A percentile compares a stretch with the other conserved stretches of the same genome.
Conservation (phyloP, 2,888 invertebrate genomes). For the Luperina nickerlii region DNA sequence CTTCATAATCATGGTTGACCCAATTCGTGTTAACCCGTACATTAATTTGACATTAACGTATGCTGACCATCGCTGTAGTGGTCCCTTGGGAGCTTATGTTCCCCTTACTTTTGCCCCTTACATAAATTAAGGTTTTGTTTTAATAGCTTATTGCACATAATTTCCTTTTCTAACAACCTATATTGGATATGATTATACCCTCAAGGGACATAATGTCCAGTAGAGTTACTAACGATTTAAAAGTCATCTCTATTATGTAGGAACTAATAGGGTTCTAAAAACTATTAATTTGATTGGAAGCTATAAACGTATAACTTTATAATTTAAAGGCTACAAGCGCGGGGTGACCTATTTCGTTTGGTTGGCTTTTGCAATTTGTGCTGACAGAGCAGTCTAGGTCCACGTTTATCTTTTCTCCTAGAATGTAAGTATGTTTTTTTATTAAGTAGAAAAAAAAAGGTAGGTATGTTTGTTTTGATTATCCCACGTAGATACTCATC, state of each 20-base stretch:
- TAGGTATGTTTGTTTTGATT: background rate
- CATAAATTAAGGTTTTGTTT: conserved; percentile 21
- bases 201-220: background rate
- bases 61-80: conserved; percentile 26
- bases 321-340: conserved; percentile 29
- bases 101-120: background rate
- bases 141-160: conserved; percentile 15
- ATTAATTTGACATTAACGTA: conserved; percentile 46
- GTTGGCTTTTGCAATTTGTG: conserved; percentile 59
- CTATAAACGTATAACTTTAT: conserved; percentile 27
- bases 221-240: background rate
- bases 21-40: conserved; percentile 38
- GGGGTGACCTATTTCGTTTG: conserved; percentile 57
- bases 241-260: background rate
- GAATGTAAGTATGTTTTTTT: conserved; percentile 11
- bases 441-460: background rate
- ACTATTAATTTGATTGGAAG: conserved; percentile 25
- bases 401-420: conserved; percentile 41
- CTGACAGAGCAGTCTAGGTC: conserved; percentile 41
- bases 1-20: conserved; percentile 41
- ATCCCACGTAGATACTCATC: background rate
- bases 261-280: conserved; percentile 7
- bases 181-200: conserved; percentile 13
- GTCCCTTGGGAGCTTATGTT: conserved; percentile 18
- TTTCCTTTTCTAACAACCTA: background rate